Evolutionary conservation across 2,113 vertebrate genomes (phyloP).

Genomic region (Tragelaphus buxtoni): DNA sequence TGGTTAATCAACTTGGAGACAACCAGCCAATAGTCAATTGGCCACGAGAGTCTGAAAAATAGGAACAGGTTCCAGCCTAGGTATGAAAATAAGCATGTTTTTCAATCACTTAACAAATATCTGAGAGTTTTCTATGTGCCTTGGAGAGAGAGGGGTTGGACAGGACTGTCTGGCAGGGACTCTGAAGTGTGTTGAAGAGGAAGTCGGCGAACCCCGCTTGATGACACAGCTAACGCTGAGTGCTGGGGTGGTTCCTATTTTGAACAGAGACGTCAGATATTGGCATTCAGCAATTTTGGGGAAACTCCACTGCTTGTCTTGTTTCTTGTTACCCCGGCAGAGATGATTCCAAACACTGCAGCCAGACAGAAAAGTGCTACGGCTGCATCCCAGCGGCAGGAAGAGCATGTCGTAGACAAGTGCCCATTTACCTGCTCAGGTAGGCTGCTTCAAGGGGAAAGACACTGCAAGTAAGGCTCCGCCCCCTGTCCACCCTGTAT

Average conservation of each 20-base stretch:
- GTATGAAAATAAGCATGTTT: neutral
- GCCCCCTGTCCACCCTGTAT: neutral
- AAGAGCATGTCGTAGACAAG: neutral
- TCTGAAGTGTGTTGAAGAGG: neutral
- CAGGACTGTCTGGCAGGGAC: neutral
- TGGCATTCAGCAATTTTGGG: neutral
- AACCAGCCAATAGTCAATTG: neutral
- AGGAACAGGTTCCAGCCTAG: neutral
- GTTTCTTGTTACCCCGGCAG: neutral
- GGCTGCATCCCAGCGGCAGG: neutral
- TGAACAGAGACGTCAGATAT: neutral
- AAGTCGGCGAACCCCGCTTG: conserved; percentile 22
- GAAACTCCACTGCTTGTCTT: neutral
- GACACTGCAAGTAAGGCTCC: no score
- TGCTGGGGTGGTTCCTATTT: conserved; percentile 27
- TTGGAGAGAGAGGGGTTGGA: neutral
- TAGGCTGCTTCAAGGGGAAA: neutral
- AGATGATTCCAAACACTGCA: neutral
- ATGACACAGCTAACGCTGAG: neutral
- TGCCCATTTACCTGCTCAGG: neutral
- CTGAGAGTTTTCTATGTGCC: neutral
- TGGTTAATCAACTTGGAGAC: neutral
- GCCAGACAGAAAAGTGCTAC: neutral
- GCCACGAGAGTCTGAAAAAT: neutral
- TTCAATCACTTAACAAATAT: neutral